Base-by-base conservation (phyloP, 1,140 invertebrate species). In the Pollicipes pollicipes region DNA sequence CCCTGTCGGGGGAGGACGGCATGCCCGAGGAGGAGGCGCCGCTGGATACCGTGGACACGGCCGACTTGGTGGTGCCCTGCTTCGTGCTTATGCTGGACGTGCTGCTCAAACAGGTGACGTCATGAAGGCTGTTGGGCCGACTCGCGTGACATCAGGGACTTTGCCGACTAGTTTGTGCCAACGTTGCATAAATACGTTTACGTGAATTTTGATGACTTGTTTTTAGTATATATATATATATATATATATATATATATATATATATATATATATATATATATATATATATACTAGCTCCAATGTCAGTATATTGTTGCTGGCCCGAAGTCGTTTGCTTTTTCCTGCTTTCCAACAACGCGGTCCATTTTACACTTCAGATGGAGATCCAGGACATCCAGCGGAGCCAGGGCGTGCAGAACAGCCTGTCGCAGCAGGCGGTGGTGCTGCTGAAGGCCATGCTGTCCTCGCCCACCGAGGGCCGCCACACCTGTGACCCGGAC, bases 31-130 rank as follows among this genome's bases (percentile, higher is more conserved):
- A 21, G 69, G 69, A n/a, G 69, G 66, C 26, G 66, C 31, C 31
- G 66, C 28, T 29, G 69, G 30, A 45, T n/a, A 69, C 31, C 32
- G 30, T 68, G 68, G 70, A 73, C n/a, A 79, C 80, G 68, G 75
- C 77, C n/a, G 82, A 84, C 71, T 75, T 80, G 8, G 78, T 81
- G 66, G 81, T 97, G 13, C 91, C 90, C 4, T 97, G 95, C 77
- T 97, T 93, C 79, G 92, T 98, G 73, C 84, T 98, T 3, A 98
- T 98, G 94, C 81, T 98, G 70, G 96, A 98, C 79, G 88, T 98
- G 73, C 80, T 97, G 58, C 81, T 97, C 4, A 96, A 96, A 83
- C 96, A 99, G 84, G 90, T 92, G 73, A 71, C 58, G 27, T n/a
- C 8, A 26, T 69, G 8, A 28, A 29, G 30, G 17, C 29, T 70